These are phyloP conservation scores for Cerastis leucographa DNA, from an alignment of 2,888 invertebrate species.

Conservation along the genomic window DNA sequence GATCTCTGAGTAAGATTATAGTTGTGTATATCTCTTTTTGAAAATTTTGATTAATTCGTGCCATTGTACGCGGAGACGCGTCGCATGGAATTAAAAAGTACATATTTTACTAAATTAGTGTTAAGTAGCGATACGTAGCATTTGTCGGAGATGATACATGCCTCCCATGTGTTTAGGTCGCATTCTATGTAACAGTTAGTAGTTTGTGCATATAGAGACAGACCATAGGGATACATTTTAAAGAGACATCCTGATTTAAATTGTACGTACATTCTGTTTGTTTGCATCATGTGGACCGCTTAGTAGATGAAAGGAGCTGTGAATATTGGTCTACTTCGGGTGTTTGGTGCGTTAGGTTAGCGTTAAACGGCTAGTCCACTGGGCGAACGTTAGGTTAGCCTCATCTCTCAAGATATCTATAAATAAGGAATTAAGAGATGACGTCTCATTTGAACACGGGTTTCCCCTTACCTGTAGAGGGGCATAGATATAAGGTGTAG, in stretches of 20 bases:
- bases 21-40: not conserved
- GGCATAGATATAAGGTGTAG: not conserved
- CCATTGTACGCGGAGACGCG: not conserved
- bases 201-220: not conserved
- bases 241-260: not conserved
- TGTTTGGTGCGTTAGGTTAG: not conserved
- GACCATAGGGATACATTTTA: not conserved
- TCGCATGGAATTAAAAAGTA: not conserved
- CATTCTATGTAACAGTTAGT: not conserved
- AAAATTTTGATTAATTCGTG: not conserved
- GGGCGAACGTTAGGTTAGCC: not conserved
- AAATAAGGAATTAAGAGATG: not conserved
- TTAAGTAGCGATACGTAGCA: slow-evolving; percentile 1
- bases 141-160: not conserved
- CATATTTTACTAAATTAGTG: slow-evolving; percentile 1
- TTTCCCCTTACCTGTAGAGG: slow-evolving; percentile 8
- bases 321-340: not conserved
- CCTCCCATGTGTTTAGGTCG: not conserved
- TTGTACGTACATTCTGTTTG: not conserved
- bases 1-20: not conserved
- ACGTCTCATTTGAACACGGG: not conserved
- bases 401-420: not conserved
- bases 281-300: not conserved
- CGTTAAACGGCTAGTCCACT: not conserved
- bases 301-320: not conserved